Percentiles rank a stretch among this genome's conserved stretches.
Evolutionary conservation across 1,140 invertebrate genomes (phyloP).

Genomic region (Portunus trituberculatus): DNA sequence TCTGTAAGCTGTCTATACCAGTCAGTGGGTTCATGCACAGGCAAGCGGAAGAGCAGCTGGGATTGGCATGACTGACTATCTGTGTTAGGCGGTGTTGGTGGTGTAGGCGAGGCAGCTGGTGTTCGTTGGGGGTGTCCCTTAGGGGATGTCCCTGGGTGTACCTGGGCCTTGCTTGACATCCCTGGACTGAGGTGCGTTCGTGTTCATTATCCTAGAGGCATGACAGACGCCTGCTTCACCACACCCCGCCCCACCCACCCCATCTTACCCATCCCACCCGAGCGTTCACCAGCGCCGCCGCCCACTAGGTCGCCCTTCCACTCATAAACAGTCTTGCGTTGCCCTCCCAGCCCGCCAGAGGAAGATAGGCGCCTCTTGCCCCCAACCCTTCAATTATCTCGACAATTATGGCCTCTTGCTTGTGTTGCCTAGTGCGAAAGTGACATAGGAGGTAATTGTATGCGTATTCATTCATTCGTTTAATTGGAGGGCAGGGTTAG

Average conservation of each 20-base stretch:
- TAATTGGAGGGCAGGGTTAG: slow-evolving; percentile 14
- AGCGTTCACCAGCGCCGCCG: not conserved
- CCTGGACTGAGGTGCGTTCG: slow-evolving; percentile 52
- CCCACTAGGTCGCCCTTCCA: not conserved
- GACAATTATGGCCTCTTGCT: slow-evolving; percentile 72
- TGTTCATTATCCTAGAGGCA: slow-evolving; percentile 65
- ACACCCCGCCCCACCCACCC: not conserved
- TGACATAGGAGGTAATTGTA: slow-evolving; percentile 73
- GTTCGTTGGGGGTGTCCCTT: not conserved
- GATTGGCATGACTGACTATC: not conserved
- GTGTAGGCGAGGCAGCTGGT: not conserved
- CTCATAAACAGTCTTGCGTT: not conserved
- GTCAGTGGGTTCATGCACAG: not conserved
- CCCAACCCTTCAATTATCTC: slow-evolving; percentile 67
- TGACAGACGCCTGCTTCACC: not conserved
- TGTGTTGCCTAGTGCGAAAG: slow-evolving; percentile 71
- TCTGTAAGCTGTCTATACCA: too few species aligned
- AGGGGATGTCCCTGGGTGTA: not conserved
- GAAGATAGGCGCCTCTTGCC: slow-evolving; percentile 37
- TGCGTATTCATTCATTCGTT: slow-evolving; percentile 71
- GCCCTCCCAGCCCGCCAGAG: not conserved
- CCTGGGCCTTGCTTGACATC: slow-evolving; percentile 56
- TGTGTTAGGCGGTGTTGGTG: not conserved
- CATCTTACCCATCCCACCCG: not conserved
- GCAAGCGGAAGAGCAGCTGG: not conserved